Base-by-base conservation (phyloP, 1,140 invertebrate species). In the Monochamus saltuarius region DNA sequence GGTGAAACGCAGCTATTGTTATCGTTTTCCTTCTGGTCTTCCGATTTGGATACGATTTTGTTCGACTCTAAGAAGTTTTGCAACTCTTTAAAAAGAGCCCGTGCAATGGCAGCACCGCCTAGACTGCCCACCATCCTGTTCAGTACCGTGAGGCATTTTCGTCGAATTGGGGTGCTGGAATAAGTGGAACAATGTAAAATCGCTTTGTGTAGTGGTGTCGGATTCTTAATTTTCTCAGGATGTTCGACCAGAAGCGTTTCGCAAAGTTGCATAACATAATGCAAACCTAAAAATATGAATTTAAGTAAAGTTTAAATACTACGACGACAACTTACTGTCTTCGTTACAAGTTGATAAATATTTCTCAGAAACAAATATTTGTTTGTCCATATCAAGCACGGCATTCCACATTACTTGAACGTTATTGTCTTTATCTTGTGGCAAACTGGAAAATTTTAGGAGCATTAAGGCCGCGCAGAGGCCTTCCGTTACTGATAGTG, bases 341-440 rank as follows among this genome's bases (percentile, higher is more conserved):
- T 89, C 84, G n/a, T 81, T 74, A 9, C 82, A 71, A 29, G 94
- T 76, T 13, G 67, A 56, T 17, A 77, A 60, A 73, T 91, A 89
- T 66, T 93, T 91, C 63, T 96, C 94, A 45, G 88, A 86, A 39
- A 92, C 84, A 73, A 94, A 91, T 46, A 88, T 78, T 65, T 90
- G 88, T 70, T 92, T 93, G 16, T 91, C 86, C 62, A 86, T 77
- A 74, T 90, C 88, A 17, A 85, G 70, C 8, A 92, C 77, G 10
- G 86, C 78, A 47, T 79, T 83, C 89, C 90, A 93, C 56, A 92
- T 78, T 11, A 79, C 70, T 42, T 68, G 78, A 17, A 83, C 72
- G 64, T 81, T 81, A 57, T 84, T 84, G 22, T 80, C 77, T 29
- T 73, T 85, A 75, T 85, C 83, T 11, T 79, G 68, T 65, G 85